Base-by-base conservation (phyloP, 2,797 vertebrate genomes). In the Coilia nasus region DNA sequence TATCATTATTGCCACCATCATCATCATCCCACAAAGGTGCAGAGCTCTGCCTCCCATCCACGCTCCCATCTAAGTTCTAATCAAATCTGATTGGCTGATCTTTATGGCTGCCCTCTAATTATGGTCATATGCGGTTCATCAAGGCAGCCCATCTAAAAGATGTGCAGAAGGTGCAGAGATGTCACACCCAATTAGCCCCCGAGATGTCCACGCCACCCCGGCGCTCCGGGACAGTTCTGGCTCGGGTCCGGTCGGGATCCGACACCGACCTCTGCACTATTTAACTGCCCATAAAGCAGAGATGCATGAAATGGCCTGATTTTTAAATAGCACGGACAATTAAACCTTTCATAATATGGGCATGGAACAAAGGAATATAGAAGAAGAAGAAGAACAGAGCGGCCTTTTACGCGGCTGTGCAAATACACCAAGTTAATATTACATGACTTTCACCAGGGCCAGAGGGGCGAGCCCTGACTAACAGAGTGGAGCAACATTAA, bases 281-380 rank as follows among this genome's bases (percentile, higher is more conserved):
- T 12, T 41, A 19, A 78, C 35, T 44, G 71, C 6, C 31, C 71
- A 78, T 78, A 78, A 78, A 78, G 31, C 71, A 44, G 15, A 44
- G 71, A 78, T 19, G 71, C 71, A 78, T 78, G 71, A 78, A 78
- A 78, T 78, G 71, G 71, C 31, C 6, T 41, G 71, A 78, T 44
- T 78, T 78, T 54, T 44, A 78, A 78, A 78, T 41, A 41, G 71
- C 71, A 78, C 19, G 71, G 71, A 4, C 71, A 44, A 78, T 78
- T 78, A 78, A 78, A 78, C 71, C 71, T 78, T 31, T 78, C 71
- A 78, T 78, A 78, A 78, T 78, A 78, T 78, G 35, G 71, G 35
- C 35, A 78, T 41, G 71, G 71, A 44, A 78, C 71, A 78, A 78
- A 21, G 35, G 71, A 78, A 78, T 31, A 0, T 41, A 78, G 31